Evolutionary conservation across 2,113 vertebrate species (phyloP).

Genomic region (Ptychochromis oligacanthus): DNA sequence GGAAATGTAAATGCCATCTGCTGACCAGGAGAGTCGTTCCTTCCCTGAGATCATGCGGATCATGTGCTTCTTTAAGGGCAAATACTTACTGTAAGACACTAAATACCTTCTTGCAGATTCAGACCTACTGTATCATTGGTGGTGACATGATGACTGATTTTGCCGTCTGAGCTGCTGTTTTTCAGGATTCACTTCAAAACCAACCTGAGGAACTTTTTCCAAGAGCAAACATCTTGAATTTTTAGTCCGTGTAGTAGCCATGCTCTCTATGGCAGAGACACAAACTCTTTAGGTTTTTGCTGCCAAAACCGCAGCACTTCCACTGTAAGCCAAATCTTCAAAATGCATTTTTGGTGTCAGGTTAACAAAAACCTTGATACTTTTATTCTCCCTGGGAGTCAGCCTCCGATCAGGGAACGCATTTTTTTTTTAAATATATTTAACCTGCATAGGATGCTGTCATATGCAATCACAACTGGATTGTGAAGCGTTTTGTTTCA

Average conservation of each 20-base stretch:
- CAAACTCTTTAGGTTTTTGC: neutral
- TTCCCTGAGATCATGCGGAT: too few species aligned
- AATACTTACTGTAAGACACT: too few species aligned
- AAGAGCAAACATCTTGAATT: neutral
- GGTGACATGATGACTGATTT: too few species aligned
- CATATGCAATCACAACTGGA: neutral
- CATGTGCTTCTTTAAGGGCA: too few species aligned
- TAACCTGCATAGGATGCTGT: neutral
- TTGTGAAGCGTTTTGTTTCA: neutral
- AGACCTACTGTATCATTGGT: too few species aligned
- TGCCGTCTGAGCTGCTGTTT: neutral
- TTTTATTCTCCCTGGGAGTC: neutral
- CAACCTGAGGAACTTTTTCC: neutral
- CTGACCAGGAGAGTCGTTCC: too few species aligned
- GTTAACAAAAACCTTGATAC: neutral
- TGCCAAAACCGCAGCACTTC: neutral
- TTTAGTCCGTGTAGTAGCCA: neutral
- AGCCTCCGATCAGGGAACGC: neutral
- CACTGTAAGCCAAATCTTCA: neutral
- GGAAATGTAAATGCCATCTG: too few species aligned
- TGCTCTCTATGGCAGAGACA: neutral
- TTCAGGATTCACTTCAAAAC: neutral
- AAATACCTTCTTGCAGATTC: too few species aligned
- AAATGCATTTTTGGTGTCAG: neutral
- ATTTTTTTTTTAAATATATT: neutral